Conservation (phyloP, 1,140 invertebrate genomes). For the Akabosia matsudoensis region DNA sequence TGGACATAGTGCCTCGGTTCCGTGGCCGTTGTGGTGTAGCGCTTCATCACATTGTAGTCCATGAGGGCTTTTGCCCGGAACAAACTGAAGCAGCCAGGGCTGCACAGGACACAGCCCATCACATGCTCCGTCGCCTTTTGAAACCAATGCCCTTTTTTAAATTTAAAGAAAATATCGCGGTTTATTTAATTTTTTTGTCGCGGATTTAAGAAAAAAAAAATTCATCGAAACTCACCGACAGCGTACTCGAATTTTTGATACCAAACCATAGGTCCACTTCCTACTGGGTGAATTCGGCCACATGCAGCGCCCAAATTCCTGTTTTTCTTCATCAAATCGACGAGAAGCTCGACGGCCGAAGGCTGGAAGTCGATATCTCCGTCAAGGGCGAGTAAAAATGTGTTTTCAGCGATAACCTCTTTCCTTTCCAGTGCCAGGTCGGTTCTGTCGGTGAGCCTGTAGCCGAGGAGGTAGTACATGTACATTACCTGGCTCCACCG, state of each 20-base stretch:
- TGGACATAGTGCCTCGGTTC: conserved; percentile 51
- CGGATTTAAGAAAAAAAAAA: too few species aligned
- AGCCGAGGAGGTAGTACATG: conserved; percentile 59
- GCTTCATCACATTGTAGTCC: conserved; percentile 62
- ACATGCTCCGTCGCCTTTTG: conserved; percentile 65
- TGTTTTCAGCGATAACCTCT: conserved; percentile 57
- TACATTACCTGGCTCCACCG: conserved; percentile 53
- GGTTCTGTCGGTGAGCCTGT: conserved; percentile 54
- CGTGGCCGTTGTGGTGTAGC: conserved; percentile 58
- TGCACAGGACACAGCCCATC: conserved; percentile 65
- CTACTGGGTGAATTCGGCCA: conserved; percentile 51
- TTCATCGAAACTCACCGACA: too few species aligned
- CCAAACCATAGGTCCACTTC: conserved; percentile 58
- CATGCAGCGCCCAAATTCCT: conserved; percentile 58
- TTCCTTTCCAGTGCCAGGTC: conserved; percentile 48
- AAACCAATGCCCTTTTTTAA: conserved; percentile 67
- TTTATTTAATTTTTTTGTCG: background rate
- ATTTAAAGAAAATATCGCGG: conserved; percentile 42
- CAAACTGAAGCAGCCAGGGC: conserved; percentile 62
- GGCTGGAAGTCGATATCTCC: conserved; percentile 61
- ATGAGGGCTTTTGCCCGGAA: conserved; percentile 60
- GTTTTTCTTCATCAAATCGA: conserved; percentile 60
- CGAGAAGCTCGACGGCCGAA: conserved; percentile 55
- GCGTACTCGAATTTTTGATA: conserved; percentile 69
- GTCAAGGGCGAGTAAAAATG: conserved; percentile 58